Conservation (phyloP, 2,888 invertebrate species). For the Tipula confusa region DNA sequence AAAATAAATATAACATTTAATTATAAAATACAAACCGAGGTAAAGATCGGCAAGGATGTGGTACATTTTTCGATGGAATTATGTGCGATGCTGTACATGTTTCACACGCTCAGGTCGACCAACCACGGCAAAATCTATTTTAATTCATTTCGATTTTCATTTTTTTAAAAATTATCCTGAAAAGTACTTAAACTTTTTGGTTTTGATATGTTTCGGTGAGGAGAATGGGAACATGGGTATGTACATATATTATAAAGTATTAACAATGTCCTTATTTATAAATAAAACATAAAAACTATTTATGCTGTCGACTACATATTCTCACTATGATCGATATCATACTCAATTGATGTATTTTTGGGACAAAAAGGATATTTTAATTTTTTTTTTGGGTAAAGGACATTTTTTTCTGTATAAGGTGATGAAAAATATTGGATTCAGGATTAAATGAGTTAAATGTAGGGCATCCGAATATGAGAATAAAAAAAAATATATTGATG, state of each 20-base stretch:
- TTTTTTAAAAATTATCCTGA: neutral
- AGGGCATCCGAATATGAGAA: neutral
- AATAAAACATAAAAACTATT: conserved; percentile 20
- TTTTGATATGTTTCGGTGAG: neutral
- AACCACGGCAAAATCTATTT: neutral
- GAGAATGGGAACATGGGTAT: neutral
- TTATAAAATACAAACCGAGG: neutral
- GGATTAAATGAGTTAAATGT: conserved; percentile 1
- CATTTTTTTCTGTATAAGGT: neutral
- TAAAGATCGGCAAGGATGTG: neutral
- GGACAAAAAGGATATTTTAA: conserved; percentile 8
- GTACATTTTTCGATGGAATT: neutral
- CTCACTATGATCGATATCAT: neutral
- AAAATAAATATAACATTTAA: neutral
- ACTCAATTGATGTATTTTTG: conserved; percentile 12
- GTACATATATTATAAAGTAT: neutral
- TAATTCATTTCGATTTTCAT: neutral
- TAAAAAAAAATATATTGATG: neutral
- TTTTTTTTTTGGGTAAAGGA: neutral
- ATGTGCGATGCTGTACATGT: neutral
- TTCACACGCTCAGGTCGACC: neutral
- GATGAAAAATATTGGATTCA: neutral
- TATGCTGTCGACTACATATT: neutral
- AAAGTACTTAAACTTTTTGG: neutral
- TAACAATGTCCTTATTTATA: neutral